phyloP scores from a whole-genome alignment of 2,113 vertebrate genomes.

The Leuciscus idus region DNA sequence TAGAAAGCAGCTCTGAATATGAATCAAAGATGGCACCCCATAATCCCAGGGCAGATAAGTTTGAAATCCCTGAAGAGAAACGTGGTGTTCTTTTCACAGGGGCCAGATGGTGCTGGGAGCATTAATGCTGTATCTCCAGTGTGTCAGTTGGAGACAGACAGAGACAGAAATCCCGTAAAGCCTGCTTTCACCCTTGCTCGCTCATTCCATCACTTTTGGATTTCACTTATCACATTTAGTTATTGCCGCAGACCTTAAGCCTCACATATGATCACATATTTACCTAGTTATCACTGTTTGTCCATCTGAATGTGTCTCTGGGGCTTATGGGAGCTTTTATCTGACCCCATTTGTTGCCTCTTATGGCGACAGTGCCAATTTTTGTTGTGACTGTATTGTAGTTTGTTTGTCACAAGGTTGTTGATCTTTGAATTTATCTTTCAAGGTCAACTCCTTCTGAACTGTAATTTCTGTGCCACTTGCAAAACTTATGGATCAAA shows the following conservation, averaged over 20 bases:
- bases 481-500: background rate
- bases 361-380: slow-evolving; percentile 18
- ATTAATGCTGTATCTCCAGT: slow-evolving; percentile 52
- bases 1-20: slow-evolving; percentile 61
- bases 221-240: slow-evolving; percentile 46
- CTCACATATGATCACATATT: slow-evolving; percentile 39
- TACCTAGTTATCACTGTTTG: slow-evolving; percentile 55
- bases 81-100: slow-evolving; percentile 52
- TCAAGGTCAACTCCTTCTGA: background rate
- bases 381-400: background rate
- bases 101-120: slow-evolving; percentile 58
- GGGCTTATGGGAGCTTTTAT: slow-evolving; percentile 29
- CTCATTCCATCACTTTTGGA: slow-evolving; percentile 37
- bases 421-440: background rate
- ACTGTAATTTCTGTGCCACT: background rate
- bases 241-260: slow-evolving; percentile 38
- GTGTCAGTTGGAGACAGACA: slow-evolving; percentile 50
- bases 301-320: slow-evolving; percentile 30
- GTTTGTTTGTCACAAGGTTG: background rate
- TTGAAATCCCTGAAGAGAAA: slow-evolving; percentile 55
- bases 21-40: slow-evolving; percentile 62
- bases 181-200: slow-evolving; percentile 44
- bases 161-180: slow-evolving; percentile 34
- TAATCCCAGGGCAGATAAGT: slow-evolving; percentile 58
- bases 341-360: slow-evolving; percentile 43